These are phyloP conservation scores for Nipponacmea schrenckii DNA, from an alignment of 2,888 invertebrate genomes.

Conservation along the genomic window DNA sequence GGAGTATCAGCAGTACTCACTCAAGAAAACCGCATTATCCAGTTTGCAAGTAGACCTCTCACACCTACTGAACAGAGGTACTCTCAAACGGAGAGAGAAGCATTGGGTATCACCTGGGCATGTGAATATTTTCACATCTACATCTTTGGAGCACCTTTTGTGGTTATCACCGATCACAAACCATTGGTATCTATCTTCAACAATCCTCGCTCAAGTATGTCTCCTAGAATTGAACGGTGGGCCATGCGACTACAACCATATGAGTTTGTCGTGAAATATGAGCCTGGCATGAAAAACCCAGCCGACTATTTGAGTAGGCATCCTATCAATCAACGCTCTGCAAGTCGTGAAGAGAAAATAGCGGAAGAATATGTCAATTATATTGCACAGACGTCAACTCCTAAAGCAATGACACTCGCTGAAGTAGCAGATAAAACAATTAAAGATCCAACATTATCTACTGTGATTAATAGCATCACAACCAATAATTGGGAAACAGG, in stretches of 20 bases:
- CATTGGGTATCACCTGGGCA: slow-evolving; percentile 30
- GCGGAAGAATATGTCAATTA: slow-evolving; percentile 44
- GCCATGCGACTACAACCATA: slow-evolving; percentile 38
- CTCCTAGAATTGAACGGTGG: slow-evolving; percentile 43
- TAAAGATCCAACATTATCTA: slow-evolving; percentile 31
- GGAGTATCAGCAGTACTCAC: slow-evolving; percentile 24
- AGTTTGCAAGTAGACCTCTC: slow-evolving; percentile 27
- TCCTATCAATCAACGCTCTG: slow-evolving; percentile 18
- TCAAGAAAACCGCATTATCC: slow-evolving; percentile 11
- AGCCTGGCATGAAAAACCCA: slow-evolving; percentile 40
- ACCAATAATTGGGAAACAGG: neutral
- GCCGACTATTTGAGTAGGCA: slow-evolving; percentile 44
- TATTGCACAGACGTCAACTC: slow-evolving; percentile 26
- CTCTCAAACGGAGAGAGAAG: slow-evolving; percentile 31
- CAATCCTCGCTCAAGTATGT: slow-evolving; percentile 30
- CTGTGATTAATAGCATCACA: slow-evolving; percentile 11
- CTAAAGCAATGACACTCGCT: slow-evolving; percentile 40
- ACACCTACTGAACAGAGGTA: slow-evolving; percentile 28
- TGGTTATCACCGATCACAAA: slow-evolving; percentile 40
- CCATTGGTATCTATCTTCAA: slow-evolving; percentile 35
- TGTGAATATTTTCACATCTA: slow-evolving; percentile 39
- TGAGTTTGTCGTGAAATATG: slow-evolving; percentile 33
- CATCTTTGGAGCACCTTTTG: slow-evolving; percentile 36
- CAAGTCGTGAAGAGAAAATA: slow-evolving; percentile 21
- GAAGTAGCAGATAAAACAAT: slow-evolving; percentile 33